Base-by-base conservation (phyloP, 2,888 invertebrate genomes). In the Laspeyria flexula region DNA sequence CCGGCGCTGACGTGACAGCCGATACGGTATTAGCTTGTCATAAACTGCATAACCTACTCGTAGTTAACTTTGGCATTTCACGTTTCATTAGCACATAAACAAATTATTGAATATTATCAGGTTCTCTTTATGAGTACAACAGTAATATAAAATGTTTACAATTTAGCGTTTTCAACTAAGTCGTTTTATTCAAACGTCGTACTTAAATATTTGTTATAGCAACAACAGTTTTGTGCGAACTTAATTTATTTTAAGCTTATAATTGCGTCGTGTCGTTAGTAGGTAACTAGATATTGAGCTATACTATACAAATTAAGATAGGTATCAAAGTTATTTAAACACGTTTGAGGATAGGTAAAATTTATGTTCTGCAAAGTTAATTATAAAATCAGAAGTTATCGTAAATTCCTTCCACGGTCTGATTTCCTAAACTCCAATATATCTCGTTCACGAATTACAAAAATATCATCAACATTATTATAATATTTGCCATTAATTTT, bases 1-100 rank as follows among this genome's bases (percentile, higher is more conserved):
- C 6, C 25, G 25, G 55, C 55, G 48, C 23, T 39, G 55, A 47
- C 68, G 41, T 56, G 71, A 61, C 59, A 63, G 65, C 55, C 52
- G 54, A 61, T 60, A 60, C 59, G 43, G 45, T 56, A 69, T 72
- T 62, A 60, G 55, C 49, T 55, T 52, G 57, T 52, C 55, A 59
- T 53, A 53, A 56, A 66, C 55, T 51, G 54, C 29, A 18, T 18
- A 25, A 25, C 25, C 25, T 25, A 35, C 23, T 55, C 21, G 37
- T 38, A 45, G 29, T 39, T 39, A 43, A 39, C 42, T 53, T 37
- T 65, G 57, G 57, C 51, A 68, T 65, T 65, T 64, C 23, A 54
- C 39, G 40, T 53, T 57, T 60, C 43, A 55, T 48, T 60, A 55
- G 21, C 16, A 29, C 51, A 48, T 55, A 52, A 46, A 68, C 55